phyloP scores from a whole-genome alignment of 2,888 invertebrate species.

The Syritta pipiens region DNA sequence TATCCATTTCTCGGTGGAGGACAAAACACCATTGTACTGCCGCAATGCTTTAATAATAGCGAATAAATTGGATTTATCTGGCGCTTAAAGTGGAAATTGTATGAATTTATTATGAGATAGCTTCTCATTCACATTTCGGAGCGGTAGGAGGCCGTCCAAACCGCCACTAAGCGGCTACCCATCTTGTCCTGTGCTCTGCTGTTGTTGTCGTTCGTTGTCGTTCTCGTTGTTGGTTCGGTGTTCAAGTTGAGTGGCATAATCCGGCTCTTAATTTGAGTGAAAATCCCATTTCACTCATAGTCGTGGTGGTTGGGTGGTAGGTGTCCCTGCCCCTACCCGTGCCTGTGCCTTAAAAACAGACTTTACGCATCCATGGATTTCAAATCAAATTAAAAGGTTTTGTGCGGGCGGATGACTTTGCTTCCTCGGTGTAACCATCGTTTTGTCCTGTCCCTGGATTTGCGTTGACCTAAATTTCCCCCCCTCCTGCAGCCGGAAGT shows the following conservation, averaged over 20 bases:
- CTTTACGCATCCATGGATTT: constrained; percentile 64
- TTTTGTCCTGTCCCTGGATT: constrained; percentile 40
- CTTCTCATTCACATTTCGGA: background rate
- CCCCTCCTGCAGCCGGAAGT: constrained; percentile 11
- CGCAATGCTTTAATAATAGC: constrained; percentile 66
- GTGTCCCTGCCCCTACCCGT: background rate
- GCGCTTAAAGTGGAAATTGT: constrained; percentile 64
- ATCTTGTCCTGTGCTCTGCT: too few species aligned
- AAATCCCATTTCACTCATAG: constrained; percentile 57
- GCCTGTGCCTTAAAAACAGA: constrained; percentile 44
- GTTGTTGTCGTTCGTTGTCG: constrained; percentile 22
- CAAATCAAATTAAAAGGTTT: constrained; percentile 63
- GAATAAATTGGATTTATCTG: constrained; percentile 67
- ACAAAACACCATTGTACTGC: constrained; percentile 51
- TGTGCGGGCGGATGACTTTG: too few species aligned
- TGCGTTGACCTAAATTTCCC: background rate
- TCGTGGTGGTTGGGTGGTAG: background rate
- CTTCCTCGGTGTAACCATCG: too few species aligned
- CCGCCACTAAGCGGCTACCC: constrained; percentile 11
- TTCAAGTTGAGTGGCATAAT: constrained; percentile 62
- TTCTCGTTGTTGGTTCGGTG: constrained; percentile 27
- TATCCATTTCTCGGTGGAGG: constrained; percentile 25
- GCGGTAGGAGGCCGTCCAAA: background rate
- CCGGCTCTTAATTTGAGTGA: constrained; percentile 66
- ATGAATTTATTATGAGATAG: constrained; percentile 60